Conservation (phyloP, 2,888 invertebrate genomes). For the Proisotoma minuta region DNA sequence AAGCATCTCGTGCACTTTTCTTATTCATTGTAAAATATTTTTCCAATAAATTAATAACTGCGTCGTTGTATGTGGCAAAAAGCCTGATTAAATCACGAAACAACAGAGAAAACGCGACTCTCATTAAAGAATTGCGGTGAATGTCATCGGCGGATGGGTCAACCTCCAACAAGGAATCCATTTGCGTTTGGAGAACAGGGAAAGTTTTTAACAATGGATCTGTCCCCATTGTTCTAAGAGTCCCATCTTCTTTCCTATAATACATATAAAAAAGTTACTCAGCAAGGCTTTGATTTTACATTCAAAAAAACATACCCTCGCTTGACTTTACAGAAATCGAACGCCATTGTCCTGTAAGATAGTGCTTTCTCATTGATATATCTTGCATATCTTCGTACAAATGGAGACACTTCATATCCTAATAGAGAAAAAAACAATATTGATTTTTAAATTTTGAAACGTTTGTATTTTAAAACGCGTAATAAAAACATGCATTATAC, state of each 20-base stretch:
- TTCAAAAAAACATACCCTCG: slow-evolving; percentile 69
- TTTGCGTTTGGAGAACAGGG: slow-evolving; percentile 89
- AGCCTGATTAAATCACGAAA: slow-evolving; percentile 98
- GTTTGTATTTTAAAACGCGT: too few relatives aligned
- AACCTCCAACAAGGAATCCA: slow-evolving; percentile 93
- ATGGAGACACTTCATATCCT: slow-evolving; percentile 99
- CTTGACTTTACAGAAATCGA: slow-evolving; percentile 99
- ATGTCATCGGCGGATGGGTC: slow-evolving; percentile 95
- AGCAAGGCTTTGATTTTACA: background rate
- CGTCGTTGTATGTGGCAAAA: slow-evolving; percentile 99
- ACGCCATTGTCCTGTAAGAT: slow-evolving; percentile 96
- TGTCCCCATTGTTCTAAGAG: slow-evolving; percentile 92
- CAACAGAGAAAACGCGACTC: slow-evolving; percentile 97
- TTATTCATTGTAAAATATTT: slow-evolving; percentile 99
- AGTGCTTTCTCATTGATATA: slow-evolving; percentile 99
- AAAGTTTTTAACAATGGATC: slow-evolving; percentile 95
- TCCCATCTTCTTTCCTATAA: slow-evolving; percentile 89
- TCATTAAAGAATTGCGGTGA: slow-evolving; percentile 91
- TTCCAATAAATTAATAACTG: slow-evolving; percentile 95
- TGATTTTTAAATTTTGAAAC: too few relatives aligned
- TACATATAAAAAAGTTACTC: too few relatives aligned
- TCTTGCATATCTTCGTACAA: slow-evolving; percentile 96
- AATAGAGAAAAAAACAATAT: too few relatives aligned
- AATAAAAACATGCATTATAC: too few relatives aligned
- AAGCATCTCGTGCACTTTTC: slow-evolving; percentile 94